A percentile compares a stretch with the other conserved stretches of the same genome.
Evolutionary conservation across 2,113 vertebrate species (phyloP).

Genomic region (Prunella fulvescens): DNA sequence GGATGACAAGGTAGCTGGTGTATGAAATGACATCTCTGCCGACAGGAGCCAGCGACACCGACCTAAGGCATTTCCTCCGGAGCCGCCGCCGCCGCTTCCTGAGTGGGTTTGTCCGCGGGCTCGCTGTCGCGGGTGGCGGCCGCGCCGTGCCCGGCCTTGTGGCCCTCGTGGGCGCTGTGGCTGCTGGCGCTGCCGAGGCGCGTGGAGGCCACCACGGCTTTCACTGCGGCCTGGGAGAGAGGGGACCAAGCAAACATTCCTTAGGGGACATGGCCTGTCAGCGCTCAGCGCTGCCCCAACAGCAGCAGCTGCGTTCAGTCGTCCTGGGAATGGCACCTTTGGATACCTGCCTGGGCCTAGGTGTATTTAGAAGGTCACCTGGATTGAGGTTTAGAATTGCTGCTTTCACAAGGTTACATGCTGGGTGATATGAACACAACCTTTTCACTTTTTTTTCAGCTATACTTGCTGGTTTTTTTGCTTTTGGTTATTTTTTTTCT

Average conservation of each 20-base stretch:
- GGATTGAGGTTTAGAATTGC: not conserved
- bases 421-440: not conserved
- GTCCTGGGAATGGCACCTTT: not conserved
- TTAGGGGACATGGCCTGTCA: not conserved
- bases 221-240: slow-evolving; percentile 80
- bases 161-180: slow-evolving; percentile 69
- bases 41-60: not conserved
- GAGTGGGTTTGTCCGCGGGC: not conserved
- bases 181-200: slow-evolving; percentile 78
- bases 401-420: not conserved
- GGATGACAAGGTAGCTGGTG: slow-evolving; percentile 64
- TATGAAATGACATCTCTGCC: slow-evolving; percentile 34
- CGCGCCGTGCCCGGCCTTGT: slow-evolving; percentile 55
- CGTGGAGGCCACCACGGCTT: slow-evolving; percentile 86
- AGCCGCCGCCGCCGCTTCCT: not conserved
- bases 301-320: fast-evolving
- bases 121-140: slow-evolving; percentile 28
- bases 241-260: not conserved
- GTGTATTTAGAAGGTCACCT: not conserved
- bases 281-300: fast-evolving
- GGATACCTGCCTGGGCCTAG: not conserved
- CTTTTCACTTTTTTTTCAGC: not conserved
- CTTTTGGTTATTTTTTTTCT: not conserved
- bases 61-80: slow-evolving; percentile 65
- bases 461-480: not conserved